Conservation (phyloP, 2,888 invertebrate genomes). For the Agrochola macilenta region DNA sequence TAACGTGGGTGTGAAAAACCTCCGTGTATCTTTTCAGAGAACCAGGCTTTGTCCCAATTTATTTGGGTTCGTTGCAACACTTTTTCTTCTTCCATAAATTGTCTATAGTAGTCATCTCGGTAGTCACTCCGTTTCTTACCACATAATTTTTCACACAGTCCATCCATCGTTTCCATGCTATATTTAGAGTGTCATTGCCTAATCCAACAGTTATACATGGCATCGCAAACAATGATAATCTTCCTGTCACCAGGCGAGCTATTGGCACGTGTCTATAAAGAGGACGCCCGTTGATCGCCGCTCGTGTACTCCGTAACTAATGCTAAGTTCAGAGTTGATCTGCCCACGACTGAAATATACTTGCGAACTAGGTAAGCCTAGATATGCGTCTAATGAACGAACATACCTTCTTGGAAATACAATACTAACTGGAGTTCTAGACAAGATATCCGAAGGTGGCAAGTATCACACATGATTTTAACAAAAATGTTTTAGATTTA, state of each 20-base stretch:
- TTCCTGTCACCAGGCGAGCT: background rate
- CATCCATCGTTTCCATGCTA: background rate
- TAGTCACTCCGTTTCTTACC: background rate
- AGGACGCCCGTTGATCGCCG: background rate
- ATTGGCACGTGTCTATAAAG: constrained; percentile 34
- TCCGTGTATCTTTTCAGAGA: background rate
- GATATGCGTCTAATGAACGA: background rate
- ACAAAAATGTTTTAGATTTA: background rate
- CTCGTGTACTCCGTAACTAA: constrained; percentile 1
- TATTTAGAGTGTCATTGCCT: background rate
- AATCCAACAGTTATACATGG: background rate
- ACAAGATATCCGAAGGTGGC: background rate
- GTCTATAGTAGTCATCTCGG: too few relatives aligned
- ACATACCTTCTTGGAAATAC: background rate
- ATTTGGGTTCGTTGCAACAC: background rate
- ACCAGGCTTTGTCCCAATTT: too few relatives aligned
- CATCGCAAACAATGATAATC: constrained; percentile 17
- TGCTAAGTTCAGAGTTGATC: constrained; percentile 1
- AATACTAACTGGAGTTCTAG: background rate
- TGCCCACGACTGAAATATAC: constrained; percentile 7
- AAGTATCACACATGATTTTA: too few relatives aligned
- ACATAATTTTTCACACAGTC: background rate
- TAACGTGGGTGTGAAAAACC: background rate
- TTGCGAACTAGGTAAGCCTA: background rate
- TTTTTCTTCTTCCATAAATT: background rate